Percentiles rank a stretch among this genome's conserved stretches.
These are phyloP conservation scores for Drosophila repletoides DNA, from an alignment of 1,140 invertebrate species.

Conservation along the genomic window DNA sequence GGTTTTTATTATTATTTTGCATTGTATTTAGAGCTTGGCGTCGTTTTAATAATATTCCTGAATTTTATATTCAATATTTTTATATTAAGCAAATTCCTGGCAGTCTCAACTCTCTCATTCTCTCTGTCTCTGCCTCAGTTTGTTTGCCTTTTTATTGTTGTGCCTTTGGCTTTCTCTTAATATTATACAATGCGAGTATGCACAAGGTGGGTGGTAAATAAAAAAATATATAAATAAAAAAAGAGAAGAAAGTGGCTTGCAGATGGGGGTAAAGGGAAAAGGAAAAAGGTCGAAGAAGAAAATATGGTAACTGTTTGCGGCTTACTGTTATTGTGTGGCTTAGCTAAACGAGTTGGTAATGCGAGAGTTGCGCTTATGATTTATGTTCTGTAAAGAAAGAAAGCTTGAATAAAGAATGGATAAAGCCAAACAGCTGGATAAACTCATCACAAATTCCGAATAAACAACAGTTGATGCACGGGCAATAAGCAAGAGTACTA, in stretches of 20 bases:
- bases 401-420: not conserved
- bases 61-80: conserved; percentile 73
- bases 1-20: conserved; percentile 36
- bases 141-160: conserved; percentile 40
- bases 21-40: conserved; percentile 26
- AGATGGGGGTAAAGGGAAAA: conserved; percentile 11
- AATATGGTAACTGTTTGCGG: conserved; percentile 69
- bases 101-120: not conserved
- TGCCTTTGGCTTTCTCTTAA: conserved; percentile 60
- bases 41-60: conserved; percentile 61
- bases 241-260: not conserved
- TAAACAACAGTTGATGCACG: not conserved
- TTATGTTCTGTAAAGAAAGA: conserved; percentile 18
- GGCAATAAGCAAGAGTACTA: not conserved
- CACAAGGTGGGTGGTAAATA: conserved; percentile 31
- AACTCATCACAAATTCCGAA: conserved; percentile 11
- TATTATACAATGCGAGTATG: conserved; percentile 71
- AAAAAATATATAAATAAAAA: not conserved
- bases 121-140: conserved; percentile 7
- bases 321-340: conserved; percentile 67
- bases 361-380: conserved; percentile 35
- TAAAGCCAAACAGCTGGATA: conserved; percentile 5
- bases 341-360: conserved; percentile 72
- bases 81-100: conserved; percentile 36
- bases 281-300: conserved; percentile 53